These are phyloP conservation scores for Syngnathus typhle DNA, from an alignment of 2,113 vertebrate genomes.

Conservation along the genomic window DNA sequence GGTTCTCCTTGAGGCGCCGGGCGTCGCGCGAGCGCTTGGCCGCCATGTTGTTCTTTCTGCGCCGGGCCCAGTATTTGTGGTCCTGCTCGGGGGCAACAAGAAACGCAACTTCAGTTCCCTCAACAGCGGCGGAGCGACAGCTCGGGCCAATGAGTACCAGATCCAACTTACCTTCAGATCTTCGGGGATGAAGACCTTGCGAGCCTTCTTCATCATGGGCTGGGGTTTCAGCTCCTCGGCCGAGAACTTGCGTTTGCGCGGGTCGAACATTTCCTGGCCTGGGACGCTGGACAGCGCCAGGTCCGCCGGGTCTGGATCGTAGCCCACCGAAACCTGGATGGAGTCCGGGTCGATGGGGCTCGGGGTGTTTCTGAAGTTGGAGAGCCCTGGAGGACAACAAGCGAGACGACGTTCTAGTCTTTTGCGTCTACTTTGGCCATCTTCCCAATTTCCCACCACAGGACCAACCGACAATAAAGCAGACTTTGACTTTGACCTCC, in stretches of 20 bases:
- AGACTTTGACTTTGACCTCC: no score
- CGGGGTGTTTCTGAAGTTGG: conserved; percentile 79
- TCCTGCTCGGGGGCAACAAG: conserved; percentile 70
- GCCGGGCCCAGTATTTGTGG: conserved; percentile 92
- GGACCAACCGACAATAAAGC: no score
- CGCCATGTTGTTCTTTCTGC: conserved; percentile 95
- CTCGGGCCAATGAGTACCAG: conserved; percentile 5
- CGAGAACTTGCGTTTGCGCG: conserved; percentile 87
- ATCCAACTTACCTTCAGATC: conserved; percentile 85
- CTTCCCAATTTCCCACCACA: neutral
- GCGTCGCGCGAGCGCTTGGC: conserved; percentile 90
- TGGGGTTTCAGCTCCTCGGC: conserved; percentile 92
- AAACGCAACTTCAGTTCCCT: conserved; percentile 3
- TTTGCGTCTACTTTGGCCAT: neutral
- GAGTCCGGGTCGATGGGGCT: conserved; percentile 90
- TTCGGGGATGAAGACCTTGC: conserved; percentile 90
- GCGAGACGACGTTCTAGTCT: no score
- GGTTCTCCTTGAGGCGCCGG: conserved; percentile 89
- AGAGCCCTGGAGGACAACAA: conserved; percentile 59
- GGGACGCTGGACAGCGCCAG: conserved; percentile 91
- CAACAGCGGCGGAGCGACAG: neutral
- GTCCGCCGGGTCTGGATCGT: conserved; percentile 86
- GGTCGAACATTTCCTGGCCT: conserved; percentile 91
- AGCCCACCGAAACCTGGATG: conserved; percentile 83
- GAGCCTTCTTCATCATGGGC: conserved; percentile 96